These are phyloP conservation scores for Aleadryas rufinucha DNA, from an alignment of 2,113 vertebrate genomes.

Conservation along the genomic window DNA sequence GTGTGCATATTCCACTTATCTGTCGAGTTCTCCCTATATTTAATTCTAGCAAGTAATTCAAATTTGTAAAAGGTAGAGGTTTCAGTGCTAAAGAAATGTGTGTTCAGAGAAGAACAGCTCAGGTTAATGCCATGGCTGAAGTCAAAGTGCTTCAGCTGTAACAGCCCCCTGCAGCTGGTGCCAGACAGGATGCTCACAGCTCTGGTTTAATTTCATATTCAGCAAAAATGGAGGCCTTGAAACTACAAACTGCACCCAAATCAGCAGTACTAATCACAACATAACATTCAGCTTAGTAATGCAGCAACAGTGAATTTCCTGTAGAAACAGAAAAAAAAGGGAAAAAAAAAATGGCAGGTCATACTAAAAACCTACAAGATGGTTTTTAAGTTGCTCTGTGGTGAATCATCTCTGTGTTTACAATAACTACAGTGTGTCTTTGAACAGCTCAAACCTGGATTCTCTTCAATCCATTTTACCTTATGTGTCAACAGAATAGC, in stretches of 20 bases:
- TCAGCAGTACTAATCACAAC: not conserved
- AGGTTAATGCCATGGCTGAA: not conserved
- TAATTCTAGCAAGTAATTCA: not conserved
- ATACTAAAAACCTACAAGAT: not conserved
- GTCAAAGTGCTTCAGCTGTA: not conserved
- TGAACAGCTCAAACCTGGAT: not conserved
- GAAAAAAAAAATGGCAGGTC: not conserved
- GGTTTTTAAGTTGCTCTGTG: not conserved
- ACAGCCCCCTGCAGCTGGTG: not conserved
- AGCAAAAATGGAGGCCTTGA: not conserved
- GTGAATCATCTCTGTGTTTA: not conserved
- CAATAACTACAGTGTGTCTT: not conserved
- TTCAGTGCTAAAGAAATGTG: not conserved
- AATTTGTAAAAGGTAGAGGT: not conserved
- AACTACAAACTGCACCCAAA: not conserved
- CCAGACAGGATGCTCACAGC: not conserved
- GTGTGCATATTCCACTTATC: not conserved
- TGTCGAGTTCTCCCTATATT: not conserved
- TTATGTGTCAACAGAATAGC: not conserved
- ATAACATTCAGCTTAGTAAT: not conserved
- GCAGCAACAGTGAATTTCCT: not conserved
- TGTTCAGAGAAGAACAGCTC: not conserved
- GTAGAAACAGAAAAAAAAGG: fast-evolving
- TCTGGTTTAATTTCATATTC: not conserved
- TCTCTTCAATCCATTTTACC: not conserved